Conservation (phyloP, 2,113 vertebrate genomes). For the Elachura formosa region DNA sequence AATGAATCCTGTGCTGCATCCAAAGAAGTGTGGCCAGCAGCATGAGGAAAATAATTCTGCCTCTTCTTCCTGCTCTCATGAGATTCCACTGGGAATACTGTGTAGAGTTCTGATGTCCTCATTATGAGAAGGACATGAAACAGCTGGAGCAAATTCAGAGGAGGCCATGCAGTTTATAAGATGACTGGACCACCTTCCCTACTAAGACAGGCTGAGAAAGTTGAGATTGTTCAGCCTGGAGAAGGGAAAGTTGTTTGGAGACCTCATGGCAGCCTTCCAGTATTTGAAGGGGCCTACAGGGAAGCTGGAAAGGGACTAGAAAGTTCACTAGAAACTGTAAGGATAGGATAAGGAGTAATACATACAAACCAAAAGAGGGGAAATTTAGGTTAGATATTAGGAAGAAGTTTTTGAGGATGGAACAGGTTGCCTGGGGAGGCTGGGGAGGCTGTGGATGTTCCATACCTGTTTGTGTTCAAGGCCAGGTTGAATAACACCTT, state of each 20-base stretch:
- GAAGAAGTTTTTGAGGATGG: not conserved
- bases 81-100: not conserved
- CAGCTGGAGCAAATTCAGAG: not conserved
- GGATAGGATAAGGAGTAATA: not conserved
- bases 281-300: not conserved
- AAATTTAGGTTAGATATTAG: not conserved
- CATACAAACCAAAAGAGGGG: not conserved
- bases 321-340: not conserved
- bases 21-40: not conserved
- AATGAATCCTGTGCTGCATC: not conserved
- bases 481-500: not conserved
- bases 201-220: not conserved
- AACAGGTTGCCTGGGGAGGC: not conserved
- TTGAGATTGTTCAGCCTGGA: not conserved
- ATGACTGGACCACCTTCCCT: not conserved
- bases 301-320: not conserved
- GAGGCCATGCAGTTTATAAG: accelerated
- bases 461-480: not conserved
- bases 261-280: not conserved
- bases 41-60: not conserved
- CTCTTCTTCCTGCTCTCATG: not conserved
- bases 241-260: not conserved
- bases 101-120: not conserved
- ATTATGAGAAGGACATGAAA: accelerated
- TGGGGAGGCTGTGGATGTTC: too few species aligned